Conservation (phyloP, 2,888 invertebrate genomes). For the Lasiommata megera region DNA sequence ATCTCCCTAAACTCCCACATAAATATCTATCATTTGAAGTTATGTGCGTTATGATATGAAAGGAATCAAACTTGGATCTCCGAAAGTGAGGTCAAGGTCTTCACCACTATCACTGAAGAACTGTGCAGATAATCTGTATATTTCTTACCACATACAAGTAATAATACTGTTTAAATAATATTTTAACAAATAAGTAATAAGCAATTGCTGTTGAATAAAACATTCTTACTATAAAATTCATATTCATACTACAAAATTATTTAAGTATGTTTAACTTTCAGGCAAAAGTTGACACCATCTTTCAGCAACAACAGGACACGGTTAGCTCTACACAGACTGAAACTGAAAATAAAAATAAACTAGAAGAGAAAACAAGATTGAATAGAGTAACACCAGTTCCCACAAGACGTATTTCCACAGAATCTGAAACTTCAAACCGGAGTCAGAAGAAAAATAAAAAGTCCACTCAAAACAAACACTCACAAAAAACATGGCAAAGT, state of each 20-base stretch:
- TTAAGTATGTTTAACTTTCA: not conserved
- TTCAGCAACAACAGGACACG: slow-evolving; percentile 34
- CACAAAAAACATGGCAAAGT: slow-evolving; percentile 35
- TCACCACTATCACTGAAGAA: too few species aligned
- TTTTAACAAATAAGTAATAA: too few species aligned
- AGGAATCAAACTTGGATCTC: too few species aligned
- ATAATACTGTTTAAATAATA: too few species aligned
- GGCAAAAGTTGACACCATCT: not conserved
- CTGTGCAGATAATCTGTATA: too few species aligned
- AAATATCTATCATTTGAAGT: too few species aligned
- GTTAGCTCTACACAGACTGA: slow-evolving; percentile 40
- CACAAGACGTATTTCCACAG: slow-evolving; percentile 8
- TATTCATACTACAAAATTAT: not conserved
- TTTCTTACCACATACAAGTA: too few species aligned
- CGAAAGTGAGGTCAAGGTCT: too few species aligned
- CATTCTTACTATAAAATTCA: too few species aligned
- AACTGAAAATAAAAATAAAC: not conserved
- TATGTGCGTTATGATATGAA: too few species aligned
- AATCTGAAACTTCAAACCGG: not conserved
- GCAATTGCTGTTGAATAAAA: too few species aligned
- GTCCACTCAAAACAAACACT: not conserved
- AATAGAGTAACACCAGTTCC: not conserved
- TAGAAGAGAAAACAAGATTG: not conserved
- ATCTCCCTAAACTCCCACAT: too few species aligned
- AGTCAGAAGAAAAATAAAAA: not conserved